A percentile compares a stretch with the other conserved stretches of the same genome.
phyloP scores from a whole-genome alignment of 2,113 vertebrate species.

The Sapayoa aenigma region DNA sequence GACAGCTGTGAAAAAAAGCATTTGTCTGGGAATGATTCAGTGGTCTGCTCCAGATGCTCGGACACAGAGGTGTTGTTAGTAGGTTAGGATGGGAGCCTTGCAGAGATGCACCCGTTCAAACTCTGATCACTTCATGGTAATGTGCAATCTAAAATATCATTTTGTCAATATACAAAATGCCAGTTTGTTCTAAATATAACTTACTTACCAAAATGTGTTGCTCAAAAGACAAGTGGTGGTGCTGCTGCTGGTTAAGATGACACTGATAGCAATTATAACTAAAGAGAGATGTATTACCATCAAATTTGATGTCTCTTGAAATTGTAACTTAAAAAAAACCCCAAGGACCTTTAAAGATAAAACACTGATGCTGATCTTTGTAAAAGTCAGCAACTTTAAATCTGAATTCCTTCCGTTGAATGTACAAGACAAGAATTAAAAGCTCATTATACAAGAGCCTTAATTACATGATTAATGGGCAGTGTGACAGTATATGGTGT shows the following conservation, averaged over 20 bases:
- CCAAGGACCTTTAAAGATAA: neutral
- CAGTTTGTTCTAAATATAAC: neutral
- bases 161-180: neutral
- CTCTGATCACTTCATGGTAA: neutral
- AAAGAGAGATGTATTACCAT: neutral
- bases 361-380: neutral
- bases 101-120: neutral
- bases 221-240: neutral
- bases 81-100: neutral
- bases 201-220: neutral
- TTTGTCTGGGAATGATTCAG: neutral
- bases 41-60: rapidly evolving
- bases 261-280: neutral
- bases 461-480: conserved; percentile 50
- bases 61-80: neutral
- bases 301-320: neutral
- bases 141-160: neutral
- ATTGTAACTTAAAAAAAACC: neutral
- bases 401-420: neutral
- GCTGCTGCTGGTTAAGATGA: neutral
- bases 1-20: neutral
- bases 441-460: neutral
- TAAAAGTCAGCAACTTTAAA: conserved; percentile 1
- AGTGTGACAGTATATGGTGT: conserved; percentile 17
- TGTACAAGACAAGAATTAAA: conserved; percentile 4